These are phyloP conservation scores for Agrotis clavis DNA, from an alignment of 2,888 invertebrate genomes.

Conservation along the genomic window DNA sequence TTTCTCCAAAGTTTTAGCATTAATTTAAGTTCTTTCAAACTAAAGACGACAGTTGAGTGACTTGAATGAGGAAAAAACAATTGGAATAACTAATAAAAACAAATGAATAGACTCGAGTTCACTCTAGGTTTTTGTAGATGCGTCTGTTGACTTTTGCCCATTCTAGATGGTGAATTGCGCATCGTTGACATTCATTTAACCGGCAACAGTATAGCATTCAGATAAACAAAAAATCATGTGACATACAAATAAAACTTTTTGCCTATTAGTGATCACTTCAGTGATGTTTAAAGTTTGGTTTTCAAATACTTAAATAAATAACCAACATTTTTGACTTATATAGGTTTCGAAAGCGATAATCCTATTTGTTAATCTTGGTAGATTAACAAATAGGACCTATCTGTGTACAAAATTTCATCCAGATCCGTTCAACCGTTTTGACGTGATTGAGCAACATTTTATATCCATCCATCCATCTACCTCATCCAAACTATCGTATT, in stretches of 20 bases:
- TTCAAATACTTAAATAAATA: too few species aligned
- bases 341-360: too few species aligned
- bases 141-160: slow-evolving; percentile 23
- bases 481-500: too few species aligned
- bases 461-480: too few species aligned
- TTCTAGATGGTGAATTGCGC: neutral
- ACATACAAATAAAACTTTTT: neutral
- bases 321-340: too few species aligned
- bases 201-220: neutral
- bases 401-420: too few species aligned
- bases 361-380: too few species aligned
- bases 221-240: neutral
- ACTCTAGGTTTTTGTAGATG: slow-evolving; percentile 35
- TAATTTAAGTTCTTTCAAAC: slow-evolving; percentile 52
- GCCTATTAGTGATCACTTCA: too few species aligned
- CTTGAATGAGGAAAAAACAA: slow-evolving; percentile 54
- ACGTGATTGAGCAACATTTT: too few species aligned
- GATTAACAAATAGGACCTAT: too few species aligned
- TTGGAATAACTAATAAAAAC: slow-evolving; percentile 56
- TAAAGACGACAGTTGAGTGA: slow-evolving; percentile 45
- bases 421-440: too few species aligned
- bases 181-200: neutral
- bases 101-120: slow-evolving; percentile 46
- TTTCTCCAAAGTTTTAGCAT: slow-evolving; percentile 58
- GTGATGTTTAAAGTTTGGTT: neutral